Base-by-base conservation (phyloP, 2,113 vertebrate species). In the Astur gentilis region DNA sequence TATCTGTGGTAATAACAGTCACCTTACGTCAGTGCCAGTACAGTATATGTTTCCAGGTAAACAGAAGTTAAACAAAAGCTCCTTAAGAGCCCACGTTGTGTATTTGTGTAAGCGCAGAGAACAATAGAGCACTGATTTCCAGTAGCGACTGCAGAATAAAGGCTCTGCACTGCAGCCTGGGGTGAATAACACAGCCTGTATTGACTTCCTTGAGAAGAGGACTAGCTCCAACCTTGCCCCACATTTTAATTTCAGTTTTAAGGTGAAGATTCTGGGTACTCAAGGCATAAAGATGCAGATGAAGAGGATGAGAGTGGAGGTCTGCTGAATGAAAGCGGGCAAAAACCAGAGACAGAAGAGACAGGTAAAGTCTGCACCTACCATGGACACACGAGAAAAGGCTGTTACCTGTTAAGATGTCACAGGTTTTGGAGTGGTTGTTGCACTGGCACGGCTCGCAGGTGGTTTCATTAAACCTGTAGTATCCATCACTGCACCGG, bases 381-480 rank as follows among this genome's bases (percentile, higher is more conserved):
- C 34, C 38, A 3, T 0, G 22, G 65, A 10, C 42, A 29, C 22
- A 20, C 21, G 77, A 65, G 47, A 54, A 16, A 27, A 45, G 52
- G 52, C 52, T 54, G 18, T 85, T 98, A 98, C 98, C 98, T 98
- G 98, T 98, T 14, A 91, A 22, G 50, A 6, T 90, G 94, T 98
- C 42, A 32, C 98, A 98, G 87, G 62, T 97, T 16, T 71, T 66
- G 83, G 98, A 98, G 62, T 89, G 97, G 92, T 98, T 97, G 90
- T 94, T 96, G 97, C 98, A 98, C 44, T 65, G 97, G 87, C 98
- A 98, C 2, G 85, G 98, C 64, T 85, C 83, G 7, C 98, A 98
- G 7, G 93, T 60, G 31, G 18, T 97, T 40, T 91, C 47, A 2
- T 89, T 97, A 58, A 97, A 92, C 58, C 83, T 81, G 52, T 97